Evolutionary conservation across 2,113 vertebrate genomes (phyloP).

Genomic region (Centropristis striata): DNA sequence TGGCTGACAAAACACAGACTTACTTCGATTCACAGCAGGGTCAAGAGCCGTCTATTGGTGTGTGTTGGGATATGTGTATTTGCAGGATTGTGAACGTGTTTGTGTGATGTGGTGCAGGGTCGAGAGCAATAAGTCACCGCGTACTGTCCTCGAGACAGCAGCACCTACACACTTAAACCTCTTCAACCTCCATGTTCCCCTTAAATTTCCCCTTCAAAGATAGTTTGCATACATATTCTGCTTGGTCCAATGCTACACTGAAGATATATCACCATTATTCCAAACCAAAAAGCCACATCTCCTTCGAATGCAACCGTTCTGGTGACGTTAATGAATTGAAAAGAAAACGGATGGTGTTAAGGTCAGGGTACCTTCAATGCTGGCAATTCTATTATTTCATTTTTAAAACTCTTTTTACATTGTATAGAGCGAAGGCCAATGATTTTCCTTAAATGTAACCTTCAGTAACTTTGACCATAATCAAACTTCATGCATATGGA

Average conservation of each 20-base stretch:
- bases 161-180: conserved; percentile 33
- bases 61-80: conserved; percentile 17
- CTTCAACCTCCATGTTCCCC: conserved; percentile 42
- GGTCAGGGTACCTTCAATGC: conserved; percentile 3
- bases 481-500: not conserved
- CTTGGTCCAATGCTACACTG: conserved; percentile 9
- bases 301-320: conserved; percentile 14
- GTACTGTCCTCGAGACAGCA: conserved; percentile 38
- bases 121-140: conserved; percentile 39
- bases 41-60: conserved; percentile 16
- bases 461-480: not conserved
- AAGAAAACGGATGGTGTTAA: not conserved
- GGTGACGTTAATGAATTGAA: not conserved
- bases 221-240: conserved; percentile 14
- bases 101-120: conserved; percentile 29
- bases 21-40: conserved; percentile 32
- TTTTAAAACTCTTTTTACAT: not conserved
- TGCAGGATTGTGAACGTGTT: conserved; percentile 36
- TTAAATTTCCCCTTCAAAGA: conserved; percentile 42
- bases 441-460: conserved; percentile 8
- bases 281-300: conserved; percentile 35
- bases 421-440: conserved; percentile 19
- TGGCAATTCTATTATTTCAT: not conserved
- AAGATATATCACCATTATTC: conserved; percentile 35
- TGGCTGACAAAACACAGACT: conserved; percentile 23